Base-by-base conservation (phyloP, 2,888 invertebrate genomes). In the Sarcophaga variegata region DNA sequence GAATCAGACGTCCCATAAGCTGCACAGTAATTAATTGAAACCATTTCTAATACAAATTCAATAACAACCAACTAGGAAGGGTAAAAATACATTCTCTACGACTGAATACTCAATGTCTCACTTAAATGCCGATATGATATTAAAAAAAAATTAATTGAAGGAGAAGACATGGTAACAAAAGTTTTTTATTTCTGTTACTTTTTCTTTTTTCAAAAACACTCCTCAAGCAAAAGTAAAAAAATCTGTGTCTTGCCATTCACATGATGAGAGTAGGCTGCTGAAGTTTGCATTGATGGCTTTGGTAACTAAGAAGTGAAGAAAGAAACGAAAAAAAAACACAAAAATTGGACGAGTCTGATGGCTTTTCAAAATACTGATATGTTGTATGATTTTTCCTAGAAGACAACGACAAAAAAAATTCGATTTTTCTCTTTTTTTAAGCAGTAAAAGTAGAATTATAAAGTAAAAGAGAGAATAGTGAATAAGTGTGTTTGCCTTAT, bases 401-500 rank as follows among this genome's bases (percentile, higher is more conserved):
- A 80, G 25, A 49, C 0, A 62, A 8, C n/a, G 63, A 78, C 12
- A 14, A 62, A 66, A 77, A 77, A 27, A 49, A 37, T 37, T 37
- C 37, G 37, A 8, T 37, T 37, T 37, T 37, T 37, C 8, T 27
- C 1, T 45, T 77, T 27, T n/a, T 47, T 49, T 14, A 14, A 17
- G 17, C 14, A 4, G 5, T 54, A 54, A 54, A 54, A 54, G 17
- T 14, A 49, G 54, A 54, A 17, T 54, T 54, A 17, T 14, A 54
- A 54, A 54, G 54, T 4, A 54, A 14, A 54, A 54, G 17, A 54
- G 54, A 12, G 17, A 54, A 54, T 12, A 54, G 54, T 14, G 91
- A 91, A 90, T 90, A 90, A 90, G 89, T 89, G 87, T 87, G 72
- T 83, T 76, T 74, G 75, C 83, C 84, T 88, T 87, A 87, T 88